Evolutionary conservation across 2,113 vertebrate genomes (phyloP).

Genomic region (Oryzias javanicus): DNA sequence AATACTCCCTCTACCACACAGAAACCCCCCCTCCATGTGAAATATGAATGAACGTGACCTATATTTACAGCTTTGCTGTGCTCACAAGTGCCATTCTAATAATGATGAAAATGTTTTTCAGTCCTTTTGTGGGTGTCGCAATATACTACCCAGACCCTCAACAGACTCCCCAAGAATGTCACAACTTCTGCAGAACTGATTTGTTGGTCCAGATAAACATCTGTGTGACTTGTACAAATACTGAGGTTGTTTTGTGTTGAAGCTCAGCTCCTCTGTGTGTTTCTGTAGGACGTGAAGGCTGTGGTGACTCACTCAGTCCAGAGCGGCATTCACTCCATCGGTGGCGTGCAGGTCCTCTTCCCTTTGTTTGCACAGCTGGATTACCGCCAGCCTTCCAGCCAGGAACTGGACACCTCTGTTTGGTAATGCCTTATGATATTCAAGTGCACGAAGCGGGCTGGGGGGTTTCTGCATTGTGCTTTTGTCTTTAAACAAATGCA

Average conservation of each 20-base stretch:
- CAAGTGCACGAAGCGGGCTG: background rate
- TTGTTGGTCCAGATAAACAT: background rate
- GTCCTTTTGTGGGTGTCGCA: background rate
- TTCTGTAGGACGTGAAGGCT: conserved; percentile 91
- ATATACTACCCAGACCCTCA: background rate
- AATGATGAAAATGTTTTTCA: conserved; percentile 13
- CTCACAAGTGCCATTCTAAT: conserved; percentile 31
- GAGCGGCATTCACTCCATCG: conserved; percentile 96
- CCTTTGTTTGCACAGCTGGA: conserved; percentile 97
- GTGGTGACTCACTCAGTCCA: conserved; percentile 97
- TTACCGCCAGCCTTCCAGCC: conserved; percentile 85
- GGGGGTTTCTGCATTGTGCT: conserved; percentile 2
- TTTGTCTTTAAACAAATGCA: background rate
- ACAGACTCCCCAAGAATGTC: too few species aligned
- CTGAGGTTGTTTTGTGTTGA: background rate
- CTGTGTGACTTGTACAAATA: background rate
- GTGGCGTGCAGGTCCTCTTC: conserved; percentile 96
- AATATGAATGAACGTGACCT: conserved; percentile 60
- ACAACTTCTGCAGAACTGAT: background rate
- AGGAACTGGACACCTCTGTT: conserved; percentile 89
- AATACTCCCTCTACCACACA: conserved; percentile 1
- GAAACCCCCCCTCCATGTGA: conserved; percentile 19
- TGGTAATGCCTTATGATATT: conserved; percentile 75
- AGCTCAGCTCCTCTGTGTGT: conserved; percentile 7
- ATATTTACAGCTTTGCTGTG: conserved; percentile 42